Conservation (phyloP, 2,888 invertebrate species). For the Coelinius sp. region DNA sequence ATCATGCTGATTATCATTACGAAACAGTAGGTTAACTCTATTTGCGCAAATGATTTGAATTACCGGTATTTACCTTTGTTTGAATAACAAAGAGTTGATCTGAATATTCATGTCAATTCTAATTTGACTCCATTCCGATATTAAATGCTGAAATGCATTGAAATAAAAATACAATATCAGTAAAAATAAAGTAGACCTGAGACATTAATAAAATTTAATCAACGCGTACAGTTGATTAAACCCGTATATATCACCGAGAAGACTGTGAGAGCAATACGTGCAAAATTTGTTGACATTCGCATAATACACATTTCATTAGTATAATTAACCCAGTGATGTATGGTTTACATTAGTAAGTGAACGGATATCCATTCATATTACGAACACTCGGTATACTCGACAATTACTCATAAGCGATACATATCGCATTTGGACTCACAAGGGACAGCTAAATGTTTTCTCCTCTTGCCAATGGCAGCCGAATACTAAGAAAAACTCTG, state of each 20-base stretch:
- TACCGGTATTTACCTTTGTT: neutral
- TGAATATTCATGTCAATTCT: neutral
- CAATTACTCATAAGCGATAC: slow-evolving; percentile 64
- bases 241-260: slow-evolving; percentile 45
- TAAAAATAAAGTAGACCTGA: neutral
- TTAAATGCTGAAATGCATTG: neutral
- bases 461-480: slow-evolving; percentile 3
- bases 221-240: slow-evolving; percentile 23
- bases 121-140: neutral
- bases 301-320: slow-evolving; percentile 64
- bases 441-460: slow-evolving; percentile 50
- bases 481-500: neutral
- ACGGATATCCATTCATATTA: slow-evolving; percentile 64
- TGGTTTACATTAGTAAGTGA: slow-evolving; percentile 60
- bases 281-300: slow-evolving; percentile 63
- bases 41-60: neutral
- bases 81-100: neutral
- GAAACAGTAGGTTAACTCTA: neutral
- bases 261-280: slow-evolving; percentile 42
- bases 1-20: neutral
- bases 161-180: neutral
- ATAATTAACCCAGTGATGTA: slow-evolving; percentile 66
- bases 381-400: slow-evolving; percentile 61
- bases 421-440: slow-evolving; percentile 54
- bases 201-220: neutral